phyloP scores from a whole-genome alignment of 1,140 invertebrate species.

The Polypedilum pembai region DNA sequence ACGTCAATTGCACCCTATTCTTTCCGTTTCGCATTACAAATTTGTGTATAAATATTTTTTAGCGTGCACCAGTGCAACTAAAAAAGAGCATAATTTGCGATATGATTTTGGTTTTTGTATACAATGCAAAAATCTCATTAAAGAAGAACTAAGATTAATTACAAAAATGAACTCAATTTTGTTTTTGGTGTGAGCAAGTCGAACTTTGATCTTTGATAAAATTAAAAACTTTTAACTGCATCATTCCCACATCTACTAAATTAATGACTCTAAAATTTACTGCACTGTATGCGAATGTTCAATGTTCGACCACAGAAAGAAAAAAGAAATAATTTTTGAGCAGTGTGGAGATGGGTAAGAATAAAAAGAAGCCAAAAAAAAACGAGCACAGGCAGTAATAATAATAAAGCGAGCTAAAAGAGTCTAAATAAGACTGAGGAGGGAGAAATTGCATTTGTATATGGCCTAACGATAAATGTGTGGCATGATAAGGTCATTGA shows the following conservation, averaged over 20 bases:
- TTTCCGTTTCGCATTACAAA: neutral
- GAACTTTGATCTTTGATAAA: slow-evolving; percentile 15
- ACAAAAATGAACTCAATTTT: neutral
- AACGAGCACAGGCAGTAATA: neutral
- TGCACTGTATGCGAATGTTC: neutral
- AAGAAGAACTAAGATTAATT: neutral
- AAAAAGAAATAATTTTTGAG: neutral
- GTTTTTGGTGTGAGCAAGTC: neutral
- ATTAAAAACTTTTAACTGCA: too few species aligned
- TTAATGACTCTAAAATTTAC: neutral
- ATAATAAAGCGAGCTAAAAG: neutral
- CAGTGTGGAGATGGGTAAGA: neutral
- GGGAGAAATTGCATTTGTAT: neutral
- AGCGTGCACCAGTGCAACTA: neutral
- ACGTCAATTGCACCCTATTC: slow-evolving; percentile 1
- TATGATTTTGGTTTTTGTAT: neutral
- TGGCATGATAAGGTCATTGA: slow-evolving; percentile 21
- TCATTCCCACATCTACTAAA: too few species aligned
- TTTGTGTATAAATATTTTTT: neutral
- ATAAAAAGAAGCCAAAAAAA: neutral
- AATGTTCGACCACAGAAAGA: neutral
- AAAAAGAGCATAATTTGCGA: neutral
- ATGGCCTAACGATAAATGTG: slow-evolving; percentile 22
- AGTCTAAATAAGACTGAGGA: slow-evolving; percentile 16
- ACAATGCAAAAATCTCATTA: neutral